Base-by-base conservation (phyloP, 2,888 invertebrate genomes). In the Harmothoe impar region DNA sequence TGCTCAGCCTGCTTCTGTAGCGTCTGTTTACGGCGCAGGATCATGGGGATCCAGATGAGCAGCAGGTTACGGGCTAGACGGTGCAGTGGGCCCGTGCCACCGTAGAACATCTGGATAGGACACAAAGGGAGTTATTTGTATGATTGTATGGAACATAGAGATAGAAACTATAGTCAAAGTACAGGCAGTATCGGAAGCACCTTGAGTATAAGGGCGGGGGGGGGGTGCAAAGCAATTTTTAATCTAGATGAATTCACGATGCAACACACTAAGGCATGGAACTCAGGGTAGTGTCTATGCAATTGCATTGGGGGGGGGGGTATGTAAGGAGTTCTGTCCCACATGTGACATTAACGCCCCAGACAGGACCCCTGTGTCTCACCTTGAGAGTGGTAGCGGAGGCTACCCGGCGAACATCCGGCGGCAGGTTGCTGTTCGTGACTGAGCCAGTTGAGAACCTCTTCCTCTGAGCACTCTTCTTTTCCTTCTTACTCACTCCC, bases 321-420 rank as follows among this genome's bases (percentile, higher is more conserved):
- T n/a, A n/a, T n/a, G n/a, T n/a, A n/a, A n/a, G n/a, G n/a, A n/a
- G n/a, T n/a, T n/a, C n/a, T n/a, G n/a, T n/a, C n/a, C n/a, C n/a
- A n/a, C n/a, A n/a, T n/a, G n/a, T n/a, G n/a, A n/a, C n/a, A n/a
- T n/a, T n/a, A n/a, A n/a, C n/a, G n/a, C n/a, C n/a, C n/a, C n/a
- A n/a, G n/a, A n/a, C n/a, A n/a, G n/a, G n/a, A n/a, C n/a, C n/a
- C 15, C 62, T 15, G 15, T 62, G 62, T 62, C 89, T 23, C 25
- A 91, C 91, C 96, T 97, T 97, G 89, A 98, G 96, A 0, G 98
- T 98, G 29, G 97, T 97, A 89, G 97, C 97, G 94, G 98, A 98
- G 92, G 97, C 97, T 33, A 97, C 96, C 94, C 97, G 97, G 93
- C 96, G 96, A 15, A 98, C 97, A 95, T 98, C 98, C 0, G 97